Evolutionary conservation across 2,113 vertebrate species (phyloP).

Genomic region (Riparia riparia): DNA sequence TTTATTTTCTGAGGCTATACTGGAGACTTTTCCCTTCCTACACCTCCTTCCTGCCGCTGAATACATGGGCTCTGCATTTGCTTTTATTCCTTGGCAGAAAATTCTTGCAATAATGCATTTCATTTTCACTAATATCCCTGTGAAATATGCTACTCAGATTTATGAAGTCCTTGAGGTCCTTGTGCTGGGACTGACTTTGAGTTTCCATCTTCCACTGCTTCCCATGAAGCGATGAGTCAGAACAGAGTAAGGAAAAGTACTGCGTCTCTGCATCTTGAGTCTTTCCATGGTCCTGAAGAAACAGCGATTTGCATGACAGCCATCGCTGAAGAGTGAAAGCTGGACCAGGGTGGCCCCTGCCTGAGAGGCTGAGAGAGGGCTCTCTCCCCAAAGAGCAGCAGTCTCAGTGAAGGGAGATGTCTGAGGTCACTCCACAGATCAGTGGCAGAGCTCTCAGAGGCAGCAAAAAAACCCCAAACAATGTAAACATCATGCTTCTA

Average conservation of each 20-base stretch:
- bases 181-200: background rate
- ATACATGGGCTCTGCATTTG: background rate
- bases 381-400: background rate
- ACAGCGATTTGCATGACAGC: background rate
- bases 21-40: background rate
- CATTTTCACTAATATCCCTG: background rate
- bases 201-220: background rate
- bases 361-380: background rate
- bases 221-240: background rate
- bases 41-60: accelerated
- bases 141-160: background rate
- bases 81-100: background rate
- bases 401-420: background rate
- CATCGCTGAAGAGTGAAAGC: background rate
- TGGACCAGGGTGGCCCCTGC: background rate
- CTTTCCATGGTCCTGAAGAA: background rate
- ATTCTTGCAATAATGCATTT: background rate
- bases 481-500: background rate
- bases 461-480: background rate
- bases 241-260: background rate
- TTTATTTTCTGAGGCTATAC: background rate
- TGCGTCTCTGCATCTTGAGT: background rate
- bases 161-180: constrained; percentile 19
- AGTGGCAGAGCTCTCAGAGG: background rate
- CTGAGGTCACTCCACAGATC: background rate